Percentiles rank a stretch among this genome's conserved stretches.
phyloP scores from a whole-genome alignment of 2,113 vertebrate genomes.

The Xiphophorus maculatus region DNA sequence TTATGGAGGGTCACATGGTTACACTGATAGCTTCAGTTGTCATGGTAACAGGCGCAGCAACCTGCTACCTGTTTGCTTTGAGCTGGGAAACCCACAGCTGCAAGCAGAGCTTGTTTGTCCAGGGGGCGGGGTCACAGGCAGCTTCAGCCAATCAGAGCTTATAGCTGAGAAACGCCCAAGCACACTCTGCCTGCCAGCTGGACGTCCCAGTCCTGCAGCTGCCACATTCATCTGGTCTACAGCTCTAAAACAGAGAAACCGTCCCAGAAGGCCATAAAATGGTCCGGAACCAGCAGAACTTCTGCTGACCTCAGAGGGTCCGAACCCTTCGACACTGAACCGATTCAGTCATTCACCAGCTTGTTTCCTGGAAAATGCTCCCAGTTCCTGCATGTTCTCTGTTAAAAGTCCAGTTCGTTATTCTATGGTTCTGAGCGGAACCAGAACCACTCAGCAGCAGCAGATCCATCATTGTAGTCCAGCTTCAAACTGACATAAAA shows the following conservation, averaged over 20 bases:
- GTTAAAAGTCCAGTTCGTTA: not conserved
- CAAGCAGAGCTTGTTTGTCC: not conserved
- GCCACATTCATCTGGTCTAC: slow-evolving; percentile 6
- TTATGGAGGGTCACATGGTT: too few relatives aligned
- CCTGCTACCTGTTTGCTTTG: too few relatives aligned
- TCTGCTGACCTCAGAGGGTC: not conserved
- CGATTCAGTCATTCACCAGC: not conserved
- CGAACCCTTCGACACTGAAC: not conserved
- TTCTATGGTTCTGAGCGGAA: not conserved
- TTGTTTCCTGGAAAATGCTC: not conserved
- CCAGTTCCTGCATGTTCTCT: not conserved
- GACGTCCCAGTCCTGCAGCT: not conserved
- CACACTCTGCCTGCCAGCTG: not conserved
- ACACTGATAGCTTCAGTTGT: too few relatives aligned
- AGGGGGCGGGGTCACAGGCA: not conserved
- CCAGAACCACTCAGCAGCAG: not conserved
- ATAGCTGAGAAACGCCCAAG: not conserved
- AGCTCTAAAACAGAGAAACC: not conserved
- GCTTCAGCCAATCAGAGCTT: not conserved
- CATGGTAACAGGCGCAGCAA: too few relatives aligned
- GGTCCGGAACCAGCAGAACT: not conserved
- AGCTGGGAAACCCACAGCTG: not conserved
- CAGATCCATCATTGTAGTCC: not conserved
- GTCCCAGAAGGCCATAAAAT: not conserved
- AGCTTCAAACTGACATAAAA: not conserved